Evolutionary conservation across 2,888 invertebrate species (phyloP).

Genomic region (Caenorhabditis auriculariae): DNA sequence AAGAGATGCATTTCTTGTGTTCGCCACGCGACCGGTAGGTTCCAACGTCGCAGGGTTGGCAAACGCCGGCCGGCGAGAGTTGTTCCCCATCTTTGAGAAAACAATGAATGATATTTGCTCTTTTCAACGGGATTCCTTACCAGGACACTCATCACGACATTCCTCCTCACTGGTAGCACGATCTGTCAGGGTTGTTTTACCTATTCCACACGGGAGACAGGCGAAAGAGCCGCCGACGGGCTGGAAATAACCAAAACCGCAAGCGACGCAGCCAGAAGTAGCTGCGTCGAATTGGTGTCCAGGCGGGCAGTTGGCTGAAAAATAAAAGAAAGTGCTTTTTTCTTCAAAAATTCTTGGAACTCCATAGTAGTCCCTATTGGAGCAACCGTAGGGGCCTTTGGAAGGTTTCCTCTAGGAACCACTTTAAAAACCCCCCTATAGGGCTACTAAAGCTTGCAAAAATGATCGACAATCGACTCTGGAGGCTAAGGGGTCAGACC

Average conservation of each 20-base stretch:
- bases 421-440: no score
- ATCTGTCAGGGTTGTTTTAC: constrained; percentile 61
- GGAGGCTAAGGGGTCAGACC: no score
- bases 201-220: constrained; percentile 62
- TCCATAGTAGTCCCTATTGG: no score
- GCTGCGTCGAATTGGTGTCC: constrained; percentile 60
- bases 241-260: constrained; percentile 63
- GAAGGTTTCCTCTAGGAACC: no score
- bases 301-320: constrained; percentile 55
- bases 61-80: constrained; percentile 76
- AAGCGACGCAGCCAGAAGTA: constrained; percentile 45
- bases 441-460: no score
- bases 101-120: neutral
- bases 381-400: no score
- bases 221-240: constrained; percentile 51
- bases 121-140: constrained; percentile 10
- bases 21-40: constrained; percentile 83
- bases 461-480: no score
- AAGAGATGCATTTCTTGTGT: constrained; percentile 83
- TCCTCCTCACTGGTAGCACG: constrained; percentile 54
- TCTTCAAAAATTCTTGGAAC: no score
- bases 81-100: constrained; percentile 64
- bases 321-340: no score
- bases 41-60: constrained; percentile 87
- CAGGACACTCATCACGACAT: constrained; percentile 62